Base-by-base conservation (phyloP, 2,888 invertebrate species). In the Drosophila kambysellisi region DNA sequence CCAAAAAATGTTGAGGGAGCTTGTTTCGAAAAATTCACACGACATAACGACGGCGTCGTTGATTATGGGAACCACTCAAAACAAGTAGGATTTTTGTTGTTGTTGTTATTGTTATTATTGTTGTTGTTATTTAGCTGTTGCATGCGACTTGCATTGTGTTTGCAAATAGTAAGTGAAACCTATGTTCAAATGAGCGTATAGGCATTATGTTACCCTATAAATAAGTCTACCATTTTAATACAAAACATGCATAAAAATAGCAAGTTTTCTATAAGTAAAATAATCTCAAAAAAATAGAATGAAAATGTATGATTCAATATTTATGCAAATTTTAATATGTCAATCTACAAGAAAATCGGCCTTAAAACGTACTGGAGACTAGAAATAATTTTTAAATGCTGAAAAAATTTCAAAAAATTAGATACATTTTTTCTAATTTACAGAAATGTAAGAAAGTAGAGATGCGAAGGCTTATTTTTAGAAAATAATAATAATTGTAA, bases 41-140 rank as follows among this genome's bases (percentile, higher is more conserved):
- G 89, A 61, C 50, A 89, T 74, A 70, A 54, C 37, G 48, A 56
- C 25, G 63, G 25, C 50, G 75, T 63, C 46, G 68, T 64, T 88
- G 75, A 77, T 90, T 87, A 89, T 90, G 88, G 85, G 90, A 86
- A 86, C 69, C 81, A 73, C 74, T 84, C 87, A 90, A 90, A 85
- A 89, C 88, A 60, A 79, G 90, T 87, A 79, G 74, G 68, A 75
- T 80, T 89, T 56, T 53, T 78, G 29, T 46, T 52, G 41, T 46
- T 52, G 41, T 33, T 20, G 56, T 58, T 33, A 52, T 64, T 58
- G 53, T 39, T 33, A 52, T 64, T 58, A 53, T 39, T 68, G 72
- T 61, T 77, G 62, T 51, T 63, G 70, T 78, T 81, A 74, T 80
- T 72, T 68, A 63, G 63, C 35, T 74, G 64, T 76, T 82, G 74